Conservation (phyloP, 2,113 vertebrate species). For the Leucoraja erinaceus region DNA sequence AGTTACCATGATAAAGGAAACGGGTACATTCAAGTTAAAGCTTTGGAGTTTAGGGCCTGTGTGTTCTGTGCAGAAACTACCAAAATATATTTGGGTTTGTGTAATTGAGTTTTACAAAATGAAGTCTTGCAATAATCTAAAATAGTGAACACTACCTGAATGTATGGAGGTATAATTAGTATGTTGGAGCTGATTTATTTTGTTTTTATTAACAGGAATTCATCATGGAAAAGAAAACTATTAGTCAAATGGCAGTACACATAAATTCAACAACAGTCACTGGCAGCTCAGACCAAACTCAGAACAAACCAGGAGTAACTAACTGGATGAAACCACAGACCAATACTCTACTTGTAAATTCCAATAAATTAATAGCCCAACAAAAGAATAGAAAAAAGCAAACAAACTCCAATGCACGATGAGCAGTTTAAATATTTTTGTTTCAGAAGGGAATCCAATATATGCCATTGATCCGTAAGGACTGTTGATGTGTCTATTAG, state of each 20-base stretch:
- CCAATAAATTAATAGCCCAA: neutral
- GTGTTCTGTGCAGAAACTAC: neutral
- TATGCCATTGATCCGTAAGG: neutral
- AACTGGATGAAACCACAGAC: slow-evolving; percentile 40
- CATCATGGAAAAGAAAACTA: slow-evolving; percentile 56
- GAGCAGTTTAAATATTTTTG: neutral
- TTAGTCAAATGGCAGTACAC: slow-evolving; percentile 48
- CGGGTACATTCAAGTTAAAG: neutral
- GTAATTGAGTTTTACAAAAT: neutral
- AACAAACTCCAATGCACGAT: neutral
- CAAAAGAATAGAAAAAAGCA: neutral
- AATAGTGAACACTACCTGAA: neutral
- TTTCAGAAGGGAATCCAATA: neutral
- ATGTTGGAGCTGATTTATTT: neutral
- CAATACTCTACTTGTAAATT: slow-evolving; percentile 50
- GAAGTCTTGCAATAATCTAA: neutral
- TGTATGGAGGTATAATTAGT: neutral
- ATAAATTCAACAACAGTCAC: slow-evolving; percentile 43
- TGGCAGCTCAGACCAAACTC: slow-evolving; percentile 42
- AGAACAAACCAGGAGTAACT: slow-evolving; percentile 41
- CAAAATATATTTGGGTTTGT: neutral
- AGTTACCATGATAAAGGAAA: no score
- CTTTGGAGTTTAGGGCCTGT: neutral
- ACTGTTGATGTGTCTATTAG: neutral
- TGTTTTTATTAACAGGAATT: slow-evolving; percentile 53